Base-by-base conservation (phyloP, 2,888 invertebrate genomes). In the Drosophila parthenogenetica region DNA sequence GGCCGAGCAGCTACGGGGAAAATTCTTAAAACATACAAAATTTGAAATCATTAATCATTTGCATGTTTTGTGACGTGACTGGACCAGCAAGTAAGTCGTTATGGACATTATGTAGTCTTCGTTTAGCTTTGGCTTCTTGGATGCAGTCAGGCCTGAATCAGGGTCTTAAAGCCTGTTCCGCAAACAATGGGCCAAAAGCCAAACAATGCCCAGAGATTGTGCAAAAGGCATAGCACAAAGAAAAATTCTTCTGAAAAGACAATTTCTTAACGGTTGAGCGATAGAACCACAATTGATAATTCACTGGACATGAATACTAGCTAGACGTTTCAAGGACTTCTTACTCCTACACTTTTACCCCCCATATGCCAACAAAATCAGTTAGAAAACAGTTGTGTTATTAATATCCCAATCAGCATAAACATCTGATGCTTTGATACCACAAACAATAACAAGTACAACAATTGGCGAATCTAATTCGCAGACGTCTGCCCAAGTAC, bases 331-430 rank as follows among this genome's bases (percentile, higher is more conserved):
- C 1, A 5, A 1, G 22, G 22, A 5, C 7, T 10, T 5, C 10
- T 2, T 13, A 8, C 17, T 16, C n/a, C 13, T 10, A n/a, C 7
- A 2, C 45, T 10, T 35, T 8, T 5, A 29, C n/a, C 11, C 48
- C 67, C 57, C 79, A 76, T 63, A 71, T 64, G 61, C 61, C 77
- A 59, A 25, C 32, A 57, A 72, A 81, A 85, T 74, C 79, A 70
- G 79, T 77, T 76, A 54, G 69, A 54, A 4, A 43, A 39, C 62
- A 51, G 60, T 61, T 48, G 57, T 65, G 68, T 73, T 81, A 84
- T 79, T 83, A 79, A 85, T 72, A 77, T 22, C 50, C 76, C 83
- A 78, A 86, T 80, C 78, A 83, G 76, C 72, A 81, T 86, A 73
- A 75, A 75, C 72, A 82, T 69, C 73, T 83, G 83, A 86, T 86